These are phyloP conservation scores for Margarornis squamiger DNA, from an alignment of 2,797 vertebrate genomes.

Conservation along the genomic window DNA sequence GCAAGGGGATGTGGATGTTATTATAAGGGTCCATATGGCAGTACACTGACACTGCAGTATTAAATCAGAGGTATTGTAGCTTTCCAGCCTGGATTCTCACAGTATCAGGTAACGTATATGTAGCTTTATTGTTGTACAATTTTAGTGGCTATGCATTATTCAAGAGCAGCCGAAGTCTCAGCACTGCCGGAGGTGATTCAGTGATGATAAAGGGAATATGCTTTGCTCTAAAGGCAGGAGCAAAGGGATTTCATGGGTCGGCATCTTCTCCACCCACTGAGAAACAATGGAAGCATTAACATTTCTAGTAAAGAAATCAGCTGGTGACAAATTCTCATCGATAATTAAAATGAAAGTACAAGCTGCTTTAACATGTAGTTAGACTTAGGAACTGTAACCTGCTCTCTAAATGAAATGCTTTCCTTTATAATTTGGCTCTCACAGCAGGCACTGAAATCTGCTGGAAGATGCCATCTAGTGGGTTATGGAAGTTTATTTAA, in stretches of 20 bases:
- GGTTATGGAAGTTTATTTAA: constrained; percentile 47
- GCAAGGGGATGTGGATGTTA: constrained; percentile 12
- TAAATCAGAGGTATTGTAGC: constrained; percentile 27
- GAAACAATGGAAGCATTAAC: not conserved
- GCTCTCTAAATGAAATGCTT: constrained; percentile 22
- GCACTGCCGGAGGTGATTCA: not conserved
- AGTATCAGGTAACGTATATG: not conserved
- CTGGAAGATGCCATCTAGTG: constrained; percentile 75
- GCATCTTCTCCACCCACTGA: not conserved
- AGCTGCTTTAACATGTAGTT: not conserved
- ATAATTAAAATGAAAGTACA: constrained; percentile 14
- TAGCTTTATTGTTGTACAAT: constrained; percentile 45
- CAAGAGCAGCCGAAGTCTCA: not conserved
- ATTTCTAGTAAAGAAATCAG: not conserved
- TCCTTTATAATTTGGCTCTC: not conserved
- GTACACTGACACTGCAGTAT: not conserved
- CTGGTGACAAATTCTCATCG: not conserved
- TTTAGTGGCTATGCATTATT: constrained; percentile 41
- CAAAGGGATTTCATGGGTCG: not conserved
- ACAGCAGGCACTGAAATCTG: constrained; percentile 47
- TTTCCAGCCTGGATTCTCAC: constrained; percentile 8
- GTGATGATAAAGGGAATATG: constrained; percentile 6
- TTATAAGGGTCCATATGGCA: constrained; percentile 39
- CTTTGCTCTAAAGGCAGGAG: not conserved
- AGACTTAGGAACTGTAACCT: not conserved